Base-by-base conservation (phyloP, 1,140 invertebrate genomes). In the Doryteuthis pealeii region DNA sequence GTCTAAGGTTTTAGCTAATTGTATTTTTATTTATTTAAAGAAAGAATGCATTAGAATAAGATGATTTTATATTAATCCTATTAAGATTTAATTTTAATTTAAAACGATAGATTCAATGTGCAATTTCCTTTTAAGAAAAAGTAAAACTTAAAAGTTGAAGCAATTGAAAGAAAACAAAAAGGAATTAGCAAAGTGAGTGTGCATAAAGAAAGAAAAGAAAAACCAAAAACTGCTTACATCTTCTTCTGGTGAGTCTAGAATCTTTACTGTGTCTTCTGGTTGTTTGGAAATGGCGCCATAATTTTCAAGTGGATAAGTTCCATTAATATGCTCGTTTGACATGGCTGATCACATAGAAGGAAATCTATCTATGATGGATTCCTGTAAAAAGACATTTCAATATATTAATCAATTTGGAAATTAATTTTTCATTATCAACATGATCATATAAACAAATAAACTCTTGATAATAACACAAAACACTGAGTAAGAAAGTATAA, bases 251-350 rank as follows among this genome's bases (percentile, higher is more conserved):
- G 76, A 70, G 18, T 74, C 71, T 6, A 79, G 5, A 45, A 79
- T 76, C 49, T 65, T 76, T 10, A 79, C 73, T 49, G 74, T 74
- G 54, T 80, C 79, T 65, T 77, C 77, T 15, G 35, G 30, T 28
- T 77, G 65, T 73, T 75, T 73, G 26, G 73, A 75, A 2, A 73
- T 68, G 4, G 79, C 45, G 30, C 79, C 76, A 67, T 78, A 80
- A 69, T 77, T 75, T 35, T 79, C 79, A 32, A 78, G 65, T 30
- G 77, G 78, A 14, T 73, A 18, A 45, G 31, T 43, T 10, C 79
- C 79, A 65, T 80, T 80, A 14, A 77, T 65, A 32, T 66, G 71
- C 22, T 73, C 70, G 45, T 75, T 79, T 54, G 74, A 66, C 74
- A 75, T 75, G 6, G 0, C 66, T 4, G 54, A 22, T 62, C 54